Percentiles rank a stretch among this genome's conserved stretches.
phyloP scores from a whole-genome alignment of 2,888 invertebrate species.

The Troides helena region DNA sequence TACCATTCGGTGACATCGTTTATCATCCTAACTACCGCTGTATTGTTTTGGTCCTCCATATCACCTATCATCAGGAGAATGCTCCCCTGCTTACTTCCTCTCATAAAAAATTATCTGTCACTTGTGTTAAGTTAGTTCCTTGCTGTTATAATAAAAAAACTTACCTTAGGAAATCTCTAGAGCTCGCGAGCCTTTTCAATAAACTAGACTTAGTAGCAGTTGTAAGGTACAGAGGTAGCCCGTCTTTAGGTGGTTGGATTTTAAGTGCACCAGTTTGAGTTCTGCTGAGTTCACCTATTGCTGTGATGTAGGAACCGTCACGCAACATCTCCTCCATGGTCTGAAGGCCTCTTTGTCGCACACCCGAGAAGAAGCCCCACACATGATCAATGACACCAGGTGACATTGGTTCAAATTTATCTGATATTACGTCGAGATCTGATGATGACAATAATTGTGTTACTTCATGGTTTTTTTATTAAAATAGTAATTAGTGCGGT shows the following conservation, averaged over 20 bases:
- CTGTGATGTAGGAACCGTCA: conserved; percentile 89
- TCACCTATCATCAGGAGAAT: too few species aligned
- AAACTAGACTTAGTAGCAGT: conserved; percentile 88
- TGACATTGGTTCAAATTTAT: conserved; percentile 89
- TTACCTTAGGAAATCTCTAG: conserved; percentile 85
- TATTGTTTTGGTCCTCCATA: too few species aligned
- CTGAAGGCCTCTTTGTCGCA: conserved; percentile 90
- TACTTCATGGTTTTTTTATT: background rate
- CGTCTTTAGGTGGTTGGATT: conserved; percentile 86
- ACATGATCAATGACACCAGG: conserved; percentile 89
- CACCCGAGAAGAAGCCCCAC: conserved; percentile 92
- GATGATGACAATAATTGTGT: background rate
- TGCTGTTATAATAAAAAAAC: conserved; percentile 23
- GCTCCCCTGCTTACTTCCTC: too few species aligned
- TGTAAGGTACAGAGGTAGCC: conserved; percentile 88
- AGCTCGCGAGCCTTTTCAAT: conserved; percentile 85
- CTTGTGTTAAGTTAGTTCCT: too few species aligned
- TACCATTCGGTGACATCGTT: too few species aligned
- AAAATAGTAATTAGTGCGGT: background rate
- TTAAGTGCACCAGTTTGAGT: conserved; percentile 83
- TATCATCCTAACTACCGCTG: too few species aligned
- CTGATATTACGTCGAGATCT: conserved; percentile 91
- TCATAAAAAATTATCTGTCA: too few species aligned
- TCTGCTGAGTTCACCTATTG: conserved; percentile 86
- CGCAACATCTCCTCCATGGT: conserved; percentile 93